Percentiles rank a stretch among this genome's conserved stretches.
Conservation (phyloP, 2,797 vertebrate species). For the Pelobates cultripes region DNA sequence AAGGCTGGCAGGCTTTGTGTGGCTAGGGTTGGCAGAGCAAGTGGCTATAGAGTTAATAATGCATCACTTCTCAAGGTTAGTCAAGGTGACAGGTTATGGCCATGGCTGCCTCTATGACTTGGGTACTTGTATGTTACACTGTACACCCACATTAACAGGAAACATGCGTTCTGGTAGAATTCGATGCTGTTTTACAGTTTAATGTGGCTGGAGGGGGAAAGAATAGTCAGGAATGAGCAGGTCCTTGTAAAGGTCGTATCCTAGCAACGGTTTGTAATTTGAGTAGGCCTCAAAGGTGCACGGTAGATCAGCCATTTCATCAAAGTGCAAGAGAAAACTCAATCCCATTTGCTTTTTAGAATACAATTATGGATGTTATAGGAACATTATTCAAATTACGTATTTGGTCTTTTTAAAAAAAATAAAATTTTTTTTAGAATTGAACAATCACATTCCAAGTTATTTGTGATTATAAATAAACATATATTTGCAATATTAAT, state of each 20-base stretch:
- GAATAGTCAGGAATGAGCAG: slow-evolving; percentile 37
- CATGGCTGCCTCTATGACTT: slow-evolving; percentile 41
- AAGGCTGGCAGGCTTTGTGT: neutral
- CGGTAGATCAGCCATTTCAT: neutral
- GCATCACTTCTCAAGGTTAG: slow-evolving; percentile 90
- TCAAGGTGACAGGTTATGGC: slow-evolving; percentile 79
- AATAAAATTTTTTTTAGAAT: too few relatives aligned
- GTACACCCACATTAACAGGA: too few relatives aligned
- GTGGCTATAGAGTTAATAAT: slow-evolving; percentile 84
- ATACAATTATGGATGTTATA: slow-evolving; percentile 14
- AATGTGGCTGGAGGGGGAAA: neutral
- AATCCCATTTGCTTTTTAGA: neutral
- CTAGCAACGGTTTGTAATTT: slow-evolving; percentile 58
- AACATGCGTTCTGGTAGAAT: neutral
- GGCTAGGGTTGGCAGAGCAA: neutral
- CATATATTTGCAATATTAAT: too few relatives aligned
- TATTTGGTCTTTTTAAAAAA: too few relatives aligned
- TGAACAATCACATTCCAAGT: too few relatives aligned
- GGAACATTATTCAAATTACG: too few relatives aligned
- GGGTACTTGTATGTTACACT: neutral
- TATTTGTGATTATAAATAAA: too few relatives aligned
- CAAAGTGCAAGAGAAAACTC: neutral
- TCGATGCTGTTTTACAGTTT: neutral
- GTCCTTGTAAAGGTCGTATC: slow-evolving; percentile 53
- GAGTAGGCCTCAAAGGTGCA: slow-evolving; percentile 47